phyloP scores from a whole-genome alignment of 1,140 invertebrate species.

The Chironomus tepperi region DNA sequence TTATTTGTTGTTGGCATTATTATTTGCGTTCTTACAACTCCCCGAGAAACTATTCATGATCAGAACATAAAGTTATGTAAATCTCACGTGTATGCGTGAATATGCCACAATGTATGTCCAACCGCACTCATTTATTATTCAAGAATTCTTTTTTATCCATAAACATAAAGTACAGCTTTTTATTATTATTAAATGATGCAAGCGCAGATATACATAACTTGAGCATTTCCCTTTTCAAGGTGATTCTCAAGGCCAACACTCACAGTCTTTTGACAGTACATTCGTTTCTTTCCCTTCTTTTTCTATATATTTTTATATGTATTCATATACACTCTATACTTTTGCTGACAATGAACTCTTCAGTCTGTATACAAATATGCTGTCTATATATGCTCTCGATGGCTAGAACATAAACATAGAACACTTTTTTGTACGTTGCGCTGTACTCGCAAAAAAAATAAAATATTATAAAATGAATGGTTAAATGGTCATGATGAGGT shows the following conservation, averaged over 20 bases:
- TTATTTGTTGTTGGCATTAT: background rate
- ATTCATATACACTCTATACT: background rate
- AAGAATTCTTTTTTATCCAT: background rate
- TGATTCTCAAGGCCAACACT: constrained; percentile 19
- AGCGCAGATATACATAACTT: background rate
- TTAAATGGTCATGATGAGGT: too few species aligned
- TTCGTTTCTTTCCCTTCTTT: constrained; percentile 8
- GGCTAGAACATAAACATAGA: too few species aligned
- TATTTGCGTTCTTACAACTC: too few species aligned
- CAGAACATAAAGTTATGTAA: background rate
- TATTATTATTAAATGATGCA: background rate
- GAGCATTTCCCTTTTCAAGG: background rate
- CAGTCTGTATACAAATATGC: too few species aligned
- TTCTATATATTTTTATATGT: background rate
- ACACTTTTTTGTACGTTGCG: too few species aligned
- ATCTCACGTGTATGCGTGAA: background rate
- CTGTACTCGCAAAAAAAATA: too few species aligned
- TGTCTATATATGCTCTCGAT: too few species aligned
- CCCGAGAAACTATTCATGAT: background rate
- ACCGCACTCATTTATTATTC: background rate
- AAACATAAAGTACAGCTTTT: background rate
- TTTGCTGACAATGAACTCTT: background rate
- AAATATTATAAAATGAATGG: too few species aligned
- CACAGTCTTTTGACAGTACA: constrained; percentile 1
- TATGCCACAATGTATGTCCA: background rate